Conservation (phyloP, 2,888 invertebrate species). For the Trimorus sp. region DNA sequence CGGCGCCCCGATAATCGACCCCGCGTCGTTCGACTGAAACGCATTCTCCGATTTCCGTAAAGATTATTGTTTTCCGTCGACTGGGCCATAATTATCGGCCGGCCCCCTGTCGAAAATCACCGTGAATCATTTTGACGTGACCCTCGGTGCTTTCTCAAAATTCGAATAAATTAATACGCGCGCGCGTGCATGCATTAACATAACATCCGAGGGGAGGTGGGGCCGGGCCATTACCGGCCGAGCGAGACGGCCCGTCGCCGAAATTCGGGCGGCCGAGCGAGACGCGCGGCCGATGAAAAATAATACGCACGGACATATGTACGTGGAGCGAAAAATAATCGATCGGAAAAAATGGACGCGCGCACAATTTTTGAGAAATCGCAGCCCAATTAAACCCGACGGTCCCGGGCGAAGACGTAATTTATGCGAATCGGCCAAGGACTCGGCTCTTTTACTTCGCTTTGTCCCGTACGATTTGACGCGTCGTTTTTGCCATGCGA, state of each 20-base stretch:
- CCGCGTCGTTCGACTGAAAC: neutral
- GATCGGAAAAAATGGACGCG: conserved; percentile 75
- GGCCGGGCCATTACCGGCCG: conserved; percentile 75
- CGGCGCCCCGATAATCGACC: neutral
- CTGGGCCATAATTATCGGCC: conserved; percentile 72
- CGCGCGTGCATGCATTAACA: conserved; percentile 73
- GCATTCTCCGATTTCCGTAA: neutral
- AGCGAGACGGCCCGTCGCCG: too few relatives aligned
- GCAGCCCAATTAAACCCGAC: too few relatives aligned
- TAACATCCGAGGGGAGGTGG: conserved; percentile 74
- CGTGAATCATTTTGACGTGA: conserved; percentile 67
- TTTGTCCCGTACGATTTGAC: too few relatives aligned
- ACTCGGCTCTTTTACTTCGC: too few relatives aligned
- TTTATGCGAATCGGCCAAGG: too few relatives aligned
- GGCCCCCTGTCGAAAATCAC: conserved; percentile 58
- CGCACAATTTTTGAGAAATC: conserved; percentile 11
- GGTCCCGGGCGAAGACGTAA: too few relatives aligned
- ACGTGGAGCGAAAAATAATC: conserved; percentile 67
- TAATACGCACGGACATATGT: conserved; percentile 64
- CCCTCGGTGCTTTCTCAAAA: conserved; percentile 74
- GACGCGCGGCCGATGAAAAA: conserved; percentile 54
- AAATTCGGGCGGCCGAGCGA: conserved; percentile 46
- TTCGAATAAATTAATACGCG: conserved; percentile 80
- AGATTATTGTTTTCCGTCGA: conserved; percentile 59
- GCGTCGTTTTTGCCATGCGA: too few relatives aligned